These are phyloP conservation scores for Paramormyrops hopkinsi DNA, from an alignment of 2,797 vertebrate species.

Conservation along the genomic window DNA sequence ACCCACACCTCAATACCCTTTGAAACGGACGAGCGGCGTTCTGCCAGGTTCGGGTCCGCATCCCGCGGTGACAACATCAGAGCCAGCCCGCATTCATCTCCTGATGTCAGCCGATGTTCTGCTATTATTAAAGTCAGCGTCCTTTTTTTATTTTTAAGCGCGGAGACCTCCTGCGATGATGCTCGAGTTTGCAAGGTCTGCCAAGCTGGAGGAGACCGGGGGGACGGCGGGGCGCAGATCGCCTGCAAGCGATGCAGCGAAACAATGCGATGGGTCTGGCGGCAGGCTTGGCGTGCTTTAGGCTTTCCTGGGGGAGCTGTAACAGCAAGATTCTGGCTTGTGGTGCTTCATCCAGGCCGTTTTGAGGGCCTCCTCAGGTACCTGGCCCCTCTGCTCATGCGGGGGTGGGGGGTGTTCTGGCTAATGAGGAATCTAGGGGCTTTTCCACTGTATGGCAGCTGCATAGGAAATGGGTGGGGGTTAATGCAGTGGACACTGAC, in stretches of 20 bases:
- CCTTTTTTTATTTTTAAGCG: constrained; percentile 1
- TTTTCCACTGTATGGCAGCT: background rate
- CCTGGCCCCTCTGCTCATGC: background rate
- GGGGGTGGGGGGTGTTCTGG: too few relatives aligned
- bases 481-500: background rate
- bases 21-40: background rate
- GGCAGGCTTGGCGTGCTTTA: background rate
- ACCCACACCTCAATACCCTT: background rate
- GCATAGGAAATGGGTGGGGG: background rate
- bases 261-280: background rate
- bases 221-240: background rate
- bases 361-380: background rate
- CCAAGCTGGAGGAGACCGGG: background rate
- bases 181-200: background rate
- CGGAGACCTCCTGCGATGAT: background rate
- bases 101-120: background rate
- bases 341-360: background rate
- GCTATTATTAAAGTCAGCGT: background rate
- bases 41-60: background rate
- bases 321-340: background rate
- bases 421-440: background rate
- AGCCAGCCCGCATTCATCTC: background rate
- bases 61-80: background rate
- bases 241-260: background rate
- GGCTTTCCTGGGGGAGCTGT: background rate